Evolutionary conservation across 37 sponge, comb jelly and placozoan species (phyloP).

Genomic region (Beroe ovata): DNA sequence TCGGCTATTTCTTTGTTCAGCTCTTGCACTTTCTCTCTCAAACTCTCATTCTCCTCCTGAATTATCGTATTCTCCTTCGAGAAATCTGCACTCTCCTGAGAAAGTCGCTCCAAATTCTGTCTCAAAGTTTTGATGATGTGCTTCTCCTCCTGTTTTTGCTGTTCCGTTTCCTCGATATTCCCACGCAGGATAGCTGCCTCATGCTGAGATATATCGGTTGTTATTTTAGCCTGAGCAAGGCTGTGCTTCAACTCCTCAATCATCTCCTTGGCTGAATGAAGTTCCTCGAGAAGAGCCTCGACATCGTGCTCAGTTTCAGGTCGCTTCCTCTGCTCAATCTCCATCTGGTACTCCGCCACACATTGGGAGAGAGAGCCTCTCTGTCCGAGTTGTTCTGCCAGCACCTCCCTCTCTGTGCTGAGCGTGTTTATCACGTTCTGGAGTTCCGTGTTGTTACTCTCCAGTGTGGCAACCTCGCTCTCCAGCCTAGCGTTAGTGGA

Average conservation of each 20-base stretch:
- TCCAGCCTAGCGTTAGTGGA: conserved; percentile 39
- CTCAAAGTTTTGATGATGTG: conserved; percentile 14
- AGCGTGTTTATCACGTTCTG: conserved; percentile 47
- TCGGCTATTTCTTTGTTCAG: conserved; percentile 39
- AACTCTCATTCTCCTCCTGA: conserved; percentile 19
- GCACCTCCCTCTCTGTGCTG: conserved; percentile 30
- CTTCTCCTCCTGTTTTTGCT: conserved; percentile 33
- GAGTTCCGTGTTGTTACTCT: conserved; percentile 39
- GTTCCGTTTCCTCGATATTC: conserved; percentile 52
- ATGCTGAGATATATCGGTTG: conserved; percentile 36
- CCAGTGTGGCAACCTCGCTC: conserved; percentile 2
- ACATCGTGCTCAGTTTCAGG: background rate
- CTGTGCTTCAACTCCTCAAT: conserved; percentile 48
- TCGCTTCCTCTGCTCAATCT: conserved; percentile 28
- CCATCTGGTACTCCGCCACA: background rate
- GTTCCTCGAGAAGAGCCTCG: background rate
- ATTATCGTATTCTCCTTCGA: conserved; percentile 4
- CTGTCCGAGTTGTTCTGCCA: conserved; percentile 25
- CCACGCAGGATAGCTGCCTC: conserved; percentile 46
- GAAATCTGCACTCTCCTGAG: conserved; percentile 10
- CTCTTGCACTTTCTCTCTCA: conserved; percentile 42
- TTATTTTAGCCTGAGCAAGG: conserved; percentile 43
- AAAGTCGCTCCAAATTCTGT: conserved; percentile 32
- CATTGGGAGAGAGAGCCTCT: background rate
- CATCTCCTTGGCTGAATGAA: conserved; percentile 6